Percentiles rank a stretch among this genome's conserved stretches.
These are phyloP conservation scores for Pachypsylla venusta DNA, from an alignment of 1,140 invertebrate species.

Conservation along the genomic window DNA sequence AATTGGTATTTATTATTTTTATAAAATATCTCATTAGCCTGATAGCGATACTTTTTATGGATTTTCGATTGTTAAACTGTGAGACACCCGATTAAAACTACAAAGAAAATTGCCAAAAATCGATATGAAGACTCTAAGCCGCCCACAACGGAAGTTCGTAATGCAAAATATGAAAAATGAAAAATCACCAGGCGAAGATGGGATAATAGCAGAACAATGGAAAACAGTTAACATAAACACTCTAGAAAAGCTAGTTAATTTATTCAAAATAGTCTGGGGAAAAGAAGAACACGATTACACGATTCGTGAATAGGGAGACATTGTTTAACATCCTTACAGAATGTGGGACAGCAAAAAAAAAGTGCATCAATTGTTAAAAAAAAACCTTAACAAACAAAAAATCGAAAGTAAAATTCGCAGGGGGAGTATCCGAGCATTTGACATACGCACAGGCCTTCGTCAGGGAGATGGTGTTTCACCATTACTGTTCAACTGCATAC, in stretches of 20 bases:
- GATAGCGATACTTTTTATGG: too few species aligned
- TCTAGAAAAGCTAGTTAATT: neutral
- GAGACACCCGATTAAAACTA: conserved; percentile 7
- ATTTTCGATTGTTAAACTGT: conserved; percentile 4
- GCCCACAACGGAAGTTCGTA: conserved; percentile 10
- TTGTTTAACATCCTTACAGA: conserved; percentile 9
- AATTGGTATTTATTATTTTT: too few species aligned
- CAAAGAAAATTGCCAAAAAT: neutral
- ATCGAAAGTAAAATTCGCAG: conserved; percentile 4
- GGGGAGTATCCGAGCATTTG: neutral
- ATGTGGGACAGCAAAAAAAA: neutral
- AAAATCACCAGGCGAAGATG: conserved; percentile 23
- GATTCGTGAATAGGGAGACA: conserved; percentile 14
- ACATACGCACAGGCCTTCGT: conserved; percentile 10
- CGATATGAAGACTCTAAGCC: neutral
- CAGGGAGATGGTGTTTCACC: conserved; percentile 15
- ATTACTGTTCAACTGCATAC: conserved; percentile 13
- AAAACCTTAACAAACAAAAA: conserved; percentile 1
- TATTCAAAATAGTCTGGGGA: conserved; percentile 12
- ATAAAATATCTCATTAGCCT: too few species aligned
- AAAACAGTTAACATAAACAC: conserved; percentile 15
- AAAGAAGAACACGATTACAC: conserved; percentile 15
- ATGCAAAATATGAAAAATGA: conserved; percentile 19
- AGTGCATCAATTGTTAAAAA: neutral
- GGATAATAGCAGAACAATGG: conserved; percentile 22